Percentiles rank a stretch among this genome's conserved stretches.
Evolutionary conservation across 35 echinoderm and acorn worm species (phyloP).

Genomic region (Strongylocentrotus purpuratus): DNA sequence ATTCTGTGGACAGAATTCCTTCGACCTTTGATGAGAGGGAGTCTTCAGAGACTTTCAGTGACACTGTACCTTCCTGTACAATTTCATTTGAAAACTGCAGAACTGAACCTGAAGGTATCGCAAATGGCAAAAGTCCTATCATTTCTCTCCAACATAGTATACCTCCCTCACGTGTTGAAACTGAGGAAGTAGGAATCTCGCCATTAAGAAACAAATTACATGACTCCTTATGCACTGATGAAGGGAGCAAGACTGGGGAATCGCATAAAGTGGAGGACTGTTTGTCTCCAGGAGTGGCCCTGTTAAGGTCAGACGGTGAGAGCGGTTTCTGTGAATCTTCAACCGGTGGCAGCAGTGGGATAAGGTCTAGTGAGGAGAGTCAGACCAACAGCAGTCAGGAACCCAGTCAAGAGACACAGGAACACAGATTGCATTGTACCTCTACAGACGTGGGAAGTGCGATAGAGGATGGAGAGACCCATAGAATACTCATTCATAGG

Average conservation of each 20-base stretch:
- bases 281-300: background rate
- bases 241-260: background rate
- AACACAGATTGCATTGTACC: background rate
- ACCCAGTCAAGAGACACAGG: background rate
- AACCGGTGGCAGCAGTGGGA: background rate
- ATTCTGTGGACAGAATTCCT: background rate
- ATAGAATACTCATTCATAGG: background rate
- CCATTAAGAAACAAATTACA: background rate
- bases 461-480: background rate
- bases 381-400: background rate
- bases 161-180: background rate
- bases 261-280: background rate
- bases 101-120: background rate
- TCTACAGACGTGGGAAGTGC: background rate
- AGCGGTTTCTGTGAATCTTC: slow-evolving; percentile 23
- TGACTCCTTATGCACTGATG: background rate
- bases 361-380: background rate
- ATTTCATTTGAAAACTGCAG: background rate
- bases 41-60: background rate
- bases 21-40: background rate
- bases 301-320: slow-evolving; percentile 17
- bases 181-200: background rate
- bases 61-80: background rate
- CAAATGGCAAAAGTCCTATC: background rate
- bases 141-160: background rate